Base-by-base conservation (phyloP, 2,888 invertebrate genomes). In the Habroteleia sp. region DNA sequence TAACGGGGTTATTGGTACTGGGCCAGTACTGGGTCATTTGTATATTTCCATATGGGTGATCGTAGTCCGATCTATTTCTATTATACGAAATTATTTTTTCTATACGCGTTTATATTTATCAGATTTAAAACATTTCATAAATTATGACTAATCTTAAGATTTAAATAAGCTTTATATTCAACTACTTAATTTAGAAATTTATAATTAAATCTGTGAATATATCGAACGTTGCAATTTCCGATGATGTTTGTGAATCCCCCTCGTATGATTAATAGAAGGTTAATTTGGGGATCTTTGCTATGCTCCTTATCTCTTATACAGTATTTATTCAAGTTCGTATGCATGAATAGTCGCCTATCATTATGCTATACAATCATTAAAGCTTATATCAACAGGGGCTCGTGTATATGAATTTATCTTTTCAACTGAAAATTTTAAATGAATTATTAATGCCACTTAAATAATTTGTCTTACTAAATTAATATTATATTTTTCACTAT, bases 291-390 rank as follows among this genome's bases (percentile, higher is more conserved):
- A 81, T 78, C 82, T 76, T 78, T 74, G 76, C 76, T 79, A 79
- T 75, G 80, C 81, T 80, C 79, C 85, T 84, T 87, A 87, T 87
- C 87, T 85, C 84, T 83, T 84, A 84, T 84, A 83, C 84, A 80
- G 84, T 87, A 86, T 87, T 87, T 87, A 83, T 81, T 74, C 84
- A 85, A 46, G 85, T 84, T 83, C 83, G 81, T 84, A 74, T 80
- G 77, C 79, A 81, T 82, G 79, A 50, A 68, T 68, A 58, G 60
- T 37, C 41, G 50, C 77, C 79, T 77, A 75, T 81, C 80, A 81
- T 83, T 81, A 80, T 76, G 73, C 79, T 75, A 80, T 77, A 84
- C 83, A 84, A 83, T 84, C 82, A 84, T 82, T 82, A 78, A 81
- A 77, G 54, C 52, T 44, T 66, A 76, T 78, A 80, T 80, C 81